Percentiles rank a stretch among this genome's conserved stretches.
Conservation (phyloP, 2,113 vertebrate genomes). For the Crotalus helleri region DNA sequence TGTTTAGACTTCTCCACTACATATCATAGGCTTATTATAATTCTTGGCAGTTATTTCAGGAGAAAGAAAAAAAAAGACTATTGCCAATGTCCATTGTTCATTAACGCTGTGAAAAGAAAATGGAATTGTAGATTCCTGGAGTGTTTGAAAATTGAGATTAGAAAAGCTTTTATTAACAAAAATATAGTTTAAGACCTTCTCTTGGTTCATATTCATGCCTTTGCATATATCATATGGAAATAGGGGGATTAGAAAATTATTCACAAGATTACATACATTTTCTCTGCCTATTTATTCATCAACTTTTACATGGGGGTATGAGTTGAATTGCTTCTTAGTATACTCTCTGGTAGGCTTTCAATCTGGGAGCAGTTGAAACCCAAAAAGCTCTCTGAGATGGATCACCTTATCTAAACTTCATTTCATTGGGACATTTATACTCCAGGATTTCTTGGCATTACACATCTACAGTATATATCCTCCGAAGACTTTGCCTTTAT, state of each 20-base stretch:
- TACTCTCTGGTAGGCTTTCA: slow-evolving; percentile 42
- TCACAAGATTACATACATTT: slow-evolving; percentile 41
- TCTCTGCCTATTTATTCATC: slow-evolving; percentile 38
- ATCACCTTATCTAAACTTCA: neutral
- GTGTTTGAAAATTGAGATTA: slow-evolving; percentile 74
- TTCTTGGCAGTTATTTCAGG: slow-evolving; percentile 57
- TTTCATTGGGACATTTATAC: neutral
- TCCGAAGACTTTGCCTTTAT: neutral
- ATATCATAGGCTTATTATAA: slow-evolving; percentile 66
- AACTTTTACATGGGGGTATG: slow-evolving; percentile 50
- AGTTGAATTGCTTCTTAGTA: slow-evolving; percentile 43
- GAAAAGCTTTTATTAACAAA: slow-evolving; percentile 32
- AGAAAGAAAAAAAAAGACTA: slow-evolving; percentile 36
- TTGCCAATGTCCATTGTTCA: slow-evolving; percentile 66
- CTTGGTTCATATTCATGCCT: slow-evolving; percentile 59
- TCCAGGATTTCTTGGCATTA: neutral
- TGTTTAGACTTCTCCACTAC: slow-evolving; percentile 56
- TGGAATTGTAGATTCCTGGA: slow-evolving; percentile 63
- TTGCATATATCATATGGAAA: slow-evolving; percentile 43
- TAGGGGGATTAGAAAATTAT: slow-evolving; percentile 39
- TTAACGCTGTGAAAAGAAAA: slow-evolving; percentile 75
- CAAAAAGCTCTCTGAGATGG: slow-evolving; percentile 18
- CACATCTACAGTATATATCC: neutral
- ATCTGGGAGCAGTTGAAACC: slow-evolving; percentile 38
- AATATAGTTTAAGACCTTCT: slow-evolving; percentile 44